Percentiles rank a stretch among this genome's conserved stretches.
Conservation (phyloP, 2,888 invertebrate species). For the Allacma fusca region DNA sequence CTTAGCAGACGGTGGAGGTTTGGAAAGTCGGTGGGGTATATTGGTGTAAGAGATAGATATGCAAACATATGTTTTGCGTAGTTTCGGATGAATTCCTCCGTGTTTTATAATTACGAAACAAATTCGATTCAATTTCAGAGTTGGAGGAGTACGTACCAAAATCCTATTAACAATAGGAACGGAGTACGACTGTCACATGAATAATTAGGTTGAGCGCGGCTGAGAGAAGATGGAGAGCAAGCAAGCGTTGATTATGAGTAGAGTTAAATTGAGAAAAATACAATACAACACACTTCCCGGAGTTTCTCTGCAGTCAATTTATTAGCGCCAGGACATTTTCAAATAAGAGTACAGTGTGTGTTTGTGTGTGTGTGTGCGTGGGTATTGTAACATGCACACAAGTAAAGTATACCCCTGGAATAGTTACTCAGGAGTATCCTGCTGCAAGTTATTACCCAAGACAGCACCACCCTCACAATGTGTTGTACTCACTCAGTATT, state of each 20-base stretch:
- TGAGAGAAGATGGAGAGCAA: background rate
- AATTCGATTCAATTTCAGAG: slow-evolving; percentile 1
- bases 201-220: background rate
- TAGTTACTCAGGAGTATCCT: background rate
- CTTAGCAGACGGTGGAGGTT: no score
- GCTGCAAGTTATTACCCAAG: background rate
- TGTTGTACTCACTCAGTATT: no score
- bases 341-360: no score
- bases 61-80: no score
- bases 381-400: background rate
- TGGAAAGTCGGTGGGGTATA: no score
- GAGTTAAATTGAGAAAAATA: slow-evolving; percentile 2
- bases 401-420: background rate
- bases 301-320: slow-evolving; percentile 12
- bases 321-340: background rate
- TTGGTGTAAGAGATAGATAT: no score
- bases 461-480: background rate
- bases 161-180: no score
- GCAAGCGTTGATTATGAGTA: background rate
- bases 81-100: background rate
- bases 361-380: background rate
- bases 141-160: no score
- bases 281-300: background rate
- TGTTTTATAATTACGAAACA: background rate
- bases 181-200: background rate